Percentiles rank a stretch among this genome's conserved stretches.
Evolutionary conservation across 2,113 vertebrate species (phyloP).

Genomic region (Eulemur macaco): DNA sequence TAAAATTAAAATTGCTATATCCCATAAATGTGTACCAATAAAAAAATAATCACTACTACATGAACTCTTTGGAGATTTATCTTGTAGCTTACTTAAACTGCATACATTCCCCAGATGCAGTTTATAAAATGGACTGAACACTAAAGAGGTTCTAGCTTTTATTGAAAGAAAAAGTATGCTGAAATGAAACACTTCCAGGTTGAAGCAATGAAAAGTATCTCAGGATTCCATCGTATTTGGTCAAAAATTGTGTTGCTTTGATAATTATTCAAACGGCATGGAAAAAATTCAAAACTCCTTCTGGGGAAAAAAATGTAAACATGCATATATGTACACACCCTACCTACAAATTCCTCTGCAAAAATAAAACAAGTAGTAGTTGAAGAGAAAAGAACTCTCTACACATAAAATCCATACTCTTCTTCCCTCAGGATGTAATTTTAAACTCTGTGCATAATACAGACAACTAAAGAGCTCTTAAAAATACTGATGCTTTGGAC

Average conservation of each 20-base stretch:
- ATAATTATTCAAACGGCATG: background rate
- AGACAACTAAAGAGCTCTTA: background rate
- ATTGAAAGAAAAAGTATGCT: constrained; percentile 19
- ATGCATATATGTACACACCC: background rate
- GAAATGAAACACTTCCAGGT: background rate
- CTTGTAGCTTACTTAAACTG: background rate
- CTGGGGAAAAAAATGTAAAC: background rate
- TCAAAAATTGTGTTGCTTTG: background rate
- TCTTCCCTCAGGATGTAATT: background rate
- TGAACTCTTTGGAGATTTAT: background rate
- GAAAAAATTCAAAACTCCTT: constrained; percentile 15
- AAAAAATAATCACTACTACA: background rate
- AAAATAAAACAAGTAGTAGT: background rate
- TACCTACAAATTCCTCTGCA: background rate
- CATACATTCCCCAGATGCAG: background rate
- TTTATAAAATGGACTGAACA: background rate
- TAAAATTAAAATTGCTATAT: background rate
- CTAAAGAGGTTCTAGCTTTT: background rate
- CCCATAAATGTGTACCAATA: background rate
- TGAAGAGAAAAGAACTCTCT: background rate
- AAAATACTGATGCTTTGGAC: background rate
- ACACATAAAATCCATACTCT: background rate
- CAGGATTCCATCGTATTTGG: background rate
- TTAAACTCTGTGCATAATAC: background rate
- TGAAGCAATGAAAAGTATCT: background rate